Conservation (phyloP, 2,113 vertebrate species). For the Camarhynchus parvulus region DNA sequence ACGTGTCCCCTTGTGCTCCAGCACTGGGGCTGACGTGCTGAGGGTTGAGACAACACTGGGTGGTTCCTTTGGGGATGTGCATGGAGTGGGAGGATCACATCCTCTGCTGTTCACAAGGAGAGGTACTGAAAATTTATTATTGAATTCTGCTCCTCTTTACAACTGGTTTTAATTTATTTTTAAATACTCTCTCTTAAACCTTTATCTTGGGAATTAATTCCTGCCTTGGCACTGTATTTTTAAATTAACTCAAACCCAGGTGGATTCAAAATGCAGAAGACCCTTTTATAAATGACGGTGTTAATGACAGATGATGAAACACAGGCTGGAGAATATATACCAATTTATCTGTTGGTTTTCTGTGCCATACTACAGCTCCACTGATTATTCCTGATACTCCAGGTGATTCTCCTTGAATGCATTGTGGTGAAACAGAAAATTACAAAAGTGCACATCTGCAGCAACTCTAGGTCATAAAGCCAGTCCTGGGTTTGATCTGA, state of each 20-base stretch:
- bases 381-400: background rate
- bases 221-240: background rate
- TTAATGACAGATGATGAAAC: background rate
- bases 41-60: background rate
- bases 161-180: background rate
- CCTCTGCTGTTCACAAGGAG: background rate
- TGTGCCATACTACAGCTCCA: background rate
- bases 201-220: background rate
- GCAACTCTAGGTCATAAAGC: background rate
- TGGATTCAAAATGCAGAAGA: background rate
- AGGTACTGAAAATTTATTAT: background rate
- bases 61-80: background rate
- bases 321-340: background rate
- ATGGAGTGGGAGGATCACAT: background rate
- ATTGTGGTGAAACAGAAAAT: background rate
- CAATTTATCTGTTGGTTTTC: background rate
- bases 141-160: background rate
- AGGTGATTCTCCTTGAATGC: background rate
- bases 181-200: background rate
- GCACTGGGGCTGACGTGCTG: accelerated
- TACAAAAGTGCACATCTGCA: background rate
- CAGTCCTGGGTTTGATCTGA: background rate
- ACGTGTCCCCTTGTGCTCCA: accelerated
- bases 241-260: background rate
- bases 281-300: background rate